Evolutionary conservation across 2,113 vertebrate genomes (phyloP), one percentile per base, ranked within the genome.

Genomic region (Perca schrenkii): DNA sequence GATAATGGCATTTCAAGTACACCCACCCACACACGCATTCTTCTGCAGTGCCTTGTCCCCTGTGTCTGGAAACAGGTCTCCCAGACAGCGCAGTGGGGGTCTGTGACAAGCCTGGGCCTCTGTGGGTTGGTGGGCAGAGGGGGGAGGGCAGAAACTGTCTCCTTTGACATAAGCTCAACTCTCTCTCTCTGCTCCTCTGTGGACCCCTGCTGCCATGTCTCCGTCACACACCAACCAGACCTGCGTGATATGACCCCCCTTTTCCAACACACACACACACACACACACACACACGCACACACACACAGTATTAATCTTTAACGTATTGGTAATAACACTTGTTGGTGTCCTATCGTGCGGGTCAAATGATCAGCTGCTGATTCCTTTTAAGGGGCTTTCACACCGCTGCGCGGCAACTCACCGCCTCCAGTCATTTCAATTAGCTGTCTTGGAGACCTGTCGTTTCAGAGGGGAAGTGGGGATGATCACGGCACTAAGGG

Each of bases 1-100:
- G 85, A 86, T 88, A 90, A 92, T 89, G 89, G 85, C 89, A 74
- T 91, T 92, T 91, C 79, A 92, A 88, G 87, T 90, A 66, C 86
- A 88, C 25, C 74, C 91, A 65, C 91, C 88, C 85, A 90, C 82
- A 83, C 88, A 80, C 46, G 50, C 86, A 62, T 43, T 31, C 79
- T 67, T 69, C 83, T 70, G 68, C 65, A 70, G 88, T 75, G 77
- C 79, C 72, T 77, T 60, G 73, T 90, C 85, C 81, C 84, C 74
- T 81, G 86, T 86, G 89, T 89, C 85, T 75, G 77, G 82, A 89
- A 91, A 86, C 90, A 92, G 87, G 88, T 91, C 83, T 89, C 70
- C 72, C 78, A 90, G 90, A 91, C 85, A 86, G 76, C 76, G 4
- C 89, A 83, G 88, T 65, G 60, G 84, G 89, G 85, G 75, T 85